These are phyloP conservation scores for Mellivora capensis DNA, from an alignment of 2,113 vertebrate genomes.

Conservation along the genomic window DNA sequence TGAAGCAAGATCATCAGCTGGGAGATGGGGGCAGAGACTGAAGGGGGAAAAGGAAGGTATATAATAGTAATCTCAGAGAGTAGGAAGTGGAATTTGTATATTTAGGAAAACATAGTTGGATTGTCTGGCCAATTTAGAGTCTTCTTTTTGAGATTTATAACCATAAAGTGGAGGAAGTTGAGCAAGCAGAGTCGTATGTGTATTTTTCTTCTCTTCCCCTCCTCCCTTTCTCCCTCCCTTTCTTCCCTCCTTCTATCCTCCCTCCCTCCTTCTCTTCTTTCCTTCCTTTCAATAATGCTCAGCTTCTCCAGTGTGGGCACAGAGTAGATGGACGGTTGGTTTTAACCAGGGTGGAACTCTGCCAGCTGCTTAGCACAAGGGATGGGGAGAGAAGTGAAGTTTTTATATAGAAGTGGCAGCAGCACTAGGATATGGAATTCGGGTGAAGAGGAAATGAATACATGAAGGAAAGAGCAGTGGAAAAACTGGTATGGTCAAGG, in stretches of 20 bases:
- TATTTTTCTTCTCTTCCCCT: not conserved
- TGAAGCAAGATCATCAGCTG: not conserved
- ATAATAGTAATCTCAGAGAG: not conserved
- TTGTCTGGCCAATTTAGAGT: not conserved
- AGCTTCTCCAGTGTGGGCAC: not conserved
- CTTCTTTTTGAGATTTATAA: not conserved
- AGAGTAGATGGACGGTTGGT: not conserved
- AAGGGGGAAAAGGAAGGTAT: not conserved
- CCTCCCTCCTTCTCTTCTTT: no score
- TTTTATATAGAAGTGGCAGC: not conserved
- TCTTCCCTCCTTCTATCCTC: not conserved
- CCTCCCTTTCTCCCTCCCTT: not conserved
- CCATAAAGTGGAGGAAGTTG: not conserved
- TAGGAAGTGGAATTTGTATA: not conserved
- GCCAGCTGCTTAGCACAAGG: not conserved
- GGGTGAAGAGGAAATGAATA: not conserved
- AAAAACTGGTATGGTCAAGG: not conserved
- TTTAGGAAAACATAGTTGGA: not conserved
- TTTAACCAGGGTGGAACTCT: not conserved
- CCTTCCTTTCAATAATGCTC: not conserved
- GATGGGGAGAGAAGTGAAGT: not conserved
- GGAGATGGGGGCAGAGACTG: not conserved
- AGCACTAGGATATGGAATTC: not conserved
- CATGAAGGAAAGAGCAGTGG: not conserved
- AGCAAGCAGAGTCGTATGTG: not conserved